Evolutionary conservation across 92 coral and sea anemone genomes (phyloP), one percentile per base, ranked within the genome.

Genomic region (Zoanthus sociatus): DNA sequence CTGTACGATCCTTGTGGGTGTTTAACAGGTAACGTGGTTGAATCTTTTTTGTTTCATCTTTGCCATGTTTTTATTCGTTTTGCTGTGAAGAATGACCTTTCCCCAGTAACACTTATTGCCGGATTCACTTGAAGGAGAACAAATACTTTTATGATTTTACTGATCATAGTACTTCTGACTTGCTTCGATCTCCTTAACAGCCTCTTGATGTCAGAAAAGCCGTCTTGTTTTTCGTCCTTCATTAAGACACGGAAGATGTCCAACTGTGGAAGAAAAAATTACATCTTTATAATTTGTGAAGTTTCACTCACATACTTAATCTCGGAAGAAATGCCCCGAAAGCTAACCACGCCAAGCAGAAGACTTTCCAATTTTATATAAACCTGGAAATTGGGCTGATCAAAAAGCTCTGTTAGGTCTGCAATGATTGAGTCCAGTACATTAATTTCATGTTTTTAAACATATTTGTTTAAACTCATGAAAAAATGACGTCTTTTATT

Each of bases 81-180:
- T 26, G 93, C 93, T 75, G 94, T 91, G 33, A 90, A 91, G 79
- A 88, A 91, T 42, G 89, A 77, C 76, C 76, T 89, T 75, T 88
- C 89, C 46, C 86, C 93, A 46, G 93, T 82, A 45, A 89, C 85
- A 83, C 89, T 91, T 56, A 87, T 91, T 76, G 91, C 91, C 18
- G 89, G 94, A 73, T 76, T 83, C 72, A 87, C 90, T 83, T 63
- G 91, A 51, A 91, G 86, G 9, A 91, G 55, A 84, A 88, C 64
- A 71, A 92, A 88, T 31, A 91, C 64, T 31, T 64, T 81, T 47
- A 86, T 75, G 79, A 89, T 86, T 18, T 92, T 51, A 61, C 87
- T 63, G 79, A 92, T 89, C 37, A 92, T 82, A 26, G 66, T 44
- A 17, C 87, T 69, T 78, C 84, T 79, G 86, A 60, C 70, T 76